A percentile compares a stretch with the other conserved stretches of the same genome.
Conservation (phyloP, 2,888 invertebrate genomes). For the Drosophila prostipennis region DNA sequence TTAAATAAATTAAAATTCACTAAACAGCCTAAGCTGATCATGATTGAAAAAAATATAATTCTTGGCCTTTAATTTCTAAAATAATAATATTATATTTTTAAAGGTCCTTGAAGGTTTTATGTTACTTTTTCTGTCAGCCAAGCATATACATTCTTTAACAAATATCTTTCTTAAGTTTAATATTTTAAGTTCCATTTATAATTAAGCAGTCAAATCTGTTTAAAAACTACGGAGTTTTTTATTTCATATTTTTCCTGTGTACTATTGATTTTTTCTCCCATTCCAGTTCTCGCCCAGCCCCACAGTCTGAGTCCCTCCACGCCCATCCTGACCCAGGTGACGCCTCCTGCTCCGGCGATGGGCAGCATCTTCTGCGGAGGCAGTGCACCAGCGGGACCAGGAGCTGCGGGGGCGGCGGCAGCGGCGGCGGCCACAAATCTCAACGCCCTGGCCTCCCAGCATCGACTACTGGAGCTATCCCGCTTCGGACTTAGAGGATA, state of each 20-base stretch:
- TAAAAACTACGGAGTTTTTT: too few species aligned
- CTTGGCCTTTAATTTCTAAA: too few species aligned
- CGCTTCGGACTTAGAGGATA: constrained; percentile 93
- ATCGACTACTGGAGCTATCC: constrained; percentile 92
- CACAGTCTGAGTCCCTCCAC: constrained; percentile 60
- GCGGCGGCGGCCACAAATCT: constrained; percentile 85
- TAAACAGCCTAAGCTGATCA: too few species aligned
- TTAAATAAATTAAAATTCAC: too few species aligned
- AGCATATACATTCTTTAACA: too few species aligned
- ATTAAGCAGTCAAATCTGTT: too few species aligned
- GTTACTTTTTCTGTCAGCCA: too few species aligned
- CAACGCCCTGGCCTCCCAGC: constrained; percentile 90
- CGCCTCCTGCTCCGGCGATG: constrained; percentile 81
- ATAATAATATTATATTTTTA: too few species aligned
- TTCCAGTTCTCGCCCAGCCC: constrained; percentile 59
- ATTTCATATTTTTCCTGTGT: neutral
- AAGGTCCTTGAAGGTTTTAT: too few species aligned
- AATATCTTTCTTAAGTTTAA: neutral
- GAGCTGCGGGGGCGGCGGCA: constrained; percentile 76
- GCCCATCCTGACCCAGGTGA: constrained; percentile 45
- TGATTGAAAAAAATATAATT: too few species aligned
- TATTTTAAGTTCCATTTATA: too few species aligned
- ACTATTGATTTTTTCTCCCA: neutral
- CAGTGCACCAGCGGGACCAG: constrained; percentile 70
- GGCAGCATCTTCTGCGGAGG: constrained; percentile 74